A percentile compares a stretch with the other conserved stretches of the same genome.
phyloP scores from a whole-genome alignment of 35 echinoderm and acorn worm genomes.

The Acanthaster planci region DNA sequence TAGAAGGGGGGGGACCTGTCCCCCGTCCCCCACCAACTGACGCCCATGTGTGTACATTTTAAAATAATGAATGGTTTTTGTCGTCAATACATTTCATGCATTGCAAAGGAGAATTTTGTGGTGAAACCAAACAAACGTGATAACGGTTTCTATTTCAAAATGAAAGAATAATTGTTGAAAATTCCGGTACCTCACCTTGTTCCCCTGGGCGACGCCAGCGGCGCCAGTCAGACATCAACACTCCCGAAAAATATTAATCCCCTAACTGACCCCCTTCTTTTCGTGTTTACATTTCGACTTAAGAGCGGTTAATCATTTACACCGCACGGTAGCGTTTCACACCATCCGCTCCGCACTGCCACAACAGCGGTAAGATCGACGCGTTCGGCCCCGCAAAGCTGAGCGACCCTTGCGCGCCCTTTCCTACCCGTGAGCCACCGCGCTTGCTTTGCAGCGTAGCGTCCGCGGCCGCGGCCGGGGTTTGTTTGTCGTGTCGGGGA shows the following conservation, averaged over 20 bases:
- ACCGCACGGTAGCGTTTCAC: conserved; percentile 25
- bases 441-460: neutral
- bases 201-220: too few relatives aligned
- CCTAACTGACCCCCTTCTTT: neutral
- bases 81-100: too few relatives aligned
- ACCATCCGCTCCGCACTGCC: neutral
- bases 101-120: too few relatives aligned
- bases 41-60: too few relatives aligned
- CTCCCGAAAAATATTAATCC: neutral
- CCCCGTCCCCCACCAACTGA: too few relatives aligned
- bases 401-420: neutral
- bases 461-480: neutral
- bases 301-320: conserved; percentile 1
- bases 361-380: neutral
- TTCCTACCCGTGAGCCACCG: neutral
- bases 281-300: conserved; percentile 2
- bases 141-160: too few relatives aligned
- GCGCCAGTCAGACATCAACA: too few relatives aligned
- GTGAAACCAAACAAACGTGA: too few relatives aligned
- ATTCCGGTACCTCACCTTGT: too few relatives aligned
- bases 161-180: too few relatives aligned
- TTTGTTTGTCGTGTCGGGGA: neutral
- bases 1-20: too few relatives aligned
- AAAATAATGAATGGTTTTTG: too few relatives aligned
- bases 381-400: neutral